Percentiles rank a stretch among this genome's conserved stretches.
phyloP scores from a whole-genome alignment of 2,113 vertebrate genomes.

The Brachypodius melanocephalos region DNA sequence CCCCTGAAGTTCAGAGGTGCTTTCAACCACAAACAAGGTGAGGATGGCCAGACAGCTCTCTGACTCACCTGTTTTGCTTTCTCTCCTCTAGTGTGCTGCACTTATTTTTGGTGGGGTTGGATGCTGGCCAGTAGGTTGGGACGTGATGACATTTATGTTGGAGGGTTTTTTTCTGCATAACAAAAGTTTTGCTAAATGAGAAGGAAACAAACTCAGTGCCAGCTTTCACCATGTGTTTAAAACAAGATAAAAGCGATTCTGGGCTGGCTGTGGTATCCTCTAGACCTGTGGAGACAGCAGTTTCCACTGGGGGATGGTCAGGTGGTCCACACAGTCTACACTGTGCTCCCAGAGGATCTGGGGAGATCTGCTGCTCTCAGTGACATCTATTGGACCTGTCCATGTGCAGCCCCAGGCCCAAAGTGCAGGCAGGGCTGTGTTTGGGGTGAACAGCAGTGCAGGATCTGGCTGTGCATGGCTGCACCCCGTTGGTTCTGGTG shows the following conservation, averaged over 20 bases:
- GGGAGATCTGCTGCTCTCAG: background rate
- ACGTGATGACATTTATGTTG: background rate
- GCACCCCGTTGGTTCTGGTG: rapidly evolving
- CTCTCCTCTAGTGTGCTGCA: background rate
- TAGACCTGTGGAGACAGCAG: background rate
- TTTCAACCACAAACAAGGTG: background rate
- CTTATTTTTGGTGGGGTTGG: background rate
- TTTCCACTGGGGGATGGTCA: background rate
- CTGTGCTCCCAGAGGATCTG: rapidly evolving
- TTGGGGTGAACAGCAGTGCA: background rate
- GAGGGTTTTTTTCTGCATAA: background rate
- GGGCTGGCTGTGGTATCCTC: background rate
- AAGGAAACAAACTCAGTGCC: background rate
- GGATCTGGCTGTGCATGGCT: rapidly evolving
- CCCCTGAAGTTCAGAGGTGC: background rate
- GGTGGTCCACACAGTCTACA: rapidly evolving
- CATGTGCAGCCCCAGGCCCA: background rate
- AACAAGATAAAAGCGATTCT: background rate
- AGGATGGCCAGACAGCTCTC: background rate
- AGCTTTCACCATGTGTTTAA: background rate
- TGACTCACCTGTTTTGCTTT: background rate
- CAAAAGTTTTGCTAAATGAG: background rate
- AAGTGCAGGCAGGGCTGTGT: background rate
- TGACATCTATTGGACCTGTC: background rate
- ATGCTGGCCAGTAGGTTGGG: background rate